Percentiles rank a stretch among this genome's conserved stretches.
Evolutionary conservation across 2,888 invertebrate species (phyloP).

Genomic region (Loripinus fragilis): DNA sequence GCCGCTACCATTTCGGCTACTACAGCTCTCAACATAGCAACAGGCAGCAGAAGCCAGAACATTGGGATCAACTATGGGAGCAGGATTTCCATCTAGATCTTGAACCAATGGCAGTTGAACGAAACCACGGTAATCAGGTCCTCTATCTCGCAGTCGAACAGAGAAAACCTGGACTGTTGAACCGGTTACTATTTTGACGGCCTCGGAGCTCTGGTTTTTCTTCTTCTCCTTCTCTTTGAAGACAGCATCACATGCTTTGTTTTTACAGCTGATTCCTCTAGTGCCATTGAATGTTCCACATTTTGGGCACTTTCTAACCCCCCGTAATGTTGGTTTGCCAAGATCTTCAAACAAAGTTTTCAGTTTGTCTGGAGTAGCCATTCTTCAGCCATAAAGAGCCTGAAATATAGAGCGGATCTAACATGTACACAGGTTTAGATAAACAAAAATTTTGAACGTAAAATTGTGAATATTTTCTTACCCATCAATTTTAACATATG

Average conservation of each 20-base stretch:
- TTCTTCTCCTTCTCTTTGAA: conserved; percentile 86
- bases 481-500: too few species aligned
- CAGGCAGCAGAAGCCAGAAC: conserved; percentile 80
- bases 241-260: conserved; percentile 88
- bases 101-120: conserved; percentile 86
- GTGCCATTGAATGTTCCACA: conserved; percentile 91
- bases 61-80: conserved; percentile 75
- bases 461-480: too few species aligned
- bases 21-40: conserved; percentile 83
- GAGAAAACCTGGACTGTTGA: conserved; percentile 87
- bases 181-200: conserved; percentile 87
- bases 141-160: conserved; percentile 88
- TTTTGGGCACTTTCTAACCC: conserved; percentile 89
- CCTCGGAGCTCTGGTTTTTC: conserved; percentile 86
- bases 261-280: conserved; percentile 89
- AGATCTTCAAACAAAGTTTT: conserved; percentile 85
- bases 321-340: conserved; percentile 88
- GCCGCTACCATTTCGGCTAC: conserved; percentile 59
- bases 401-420: too few species aligned
- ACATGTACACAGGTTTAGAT: too few species aligned
- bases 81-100: conserved; percentile 81
- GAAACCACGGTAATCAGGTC: conserved; percentile 89
- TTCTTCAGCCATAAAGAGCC: too few species aligned
- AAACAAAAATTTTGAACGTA: too few species aligned
- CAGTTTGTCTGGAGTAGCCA: conserved; percentile 74